Evolutionary conservation across 2,888 invertebrate species (phyloP).

Genomic region (Meliscaeva auricollis): DNA sequence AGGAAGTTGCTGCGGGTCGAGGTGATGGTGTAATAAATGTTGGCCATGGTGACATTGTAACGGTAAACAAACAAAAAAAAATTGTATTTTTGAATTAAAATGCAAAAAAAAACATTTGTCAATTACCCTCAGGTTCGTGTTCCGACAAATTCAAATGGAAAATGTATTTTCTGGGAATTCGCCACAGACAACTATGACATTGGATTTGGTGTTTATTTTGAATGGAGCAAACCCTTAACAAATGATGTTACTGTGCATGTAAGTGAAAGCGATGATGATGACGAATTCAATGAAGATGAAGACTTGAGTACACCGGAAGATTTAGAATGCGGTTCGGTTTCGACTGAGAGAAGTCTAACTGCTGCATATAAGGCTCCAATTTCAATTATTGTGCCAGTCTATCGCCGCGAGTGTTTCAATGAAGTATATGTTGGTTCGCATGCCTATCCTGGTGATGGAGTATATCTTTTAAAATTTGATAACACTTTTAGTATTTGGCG

Average conservation of each 20-base stretch:
- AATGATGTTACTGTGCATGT: conserved; percentile 95
- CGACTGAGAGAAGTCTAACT: conserved; percentile 79
- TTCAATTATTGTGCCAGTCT: conserved; percentile 96
- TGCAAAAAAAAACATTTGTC: background rate
- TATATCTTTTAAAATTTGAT: conserved; percentile 99
- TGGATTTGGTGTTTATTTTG: conserved; percentile 98
- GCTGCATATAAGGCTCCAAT: conserved; percentile 78
- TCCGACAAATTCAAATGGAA: conserved; percentile 97
- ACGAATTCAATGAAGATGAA: conserved; percentile 85
- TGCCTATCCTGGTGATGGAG: conserved; percentile 97
- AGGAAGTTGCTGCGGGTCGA: conserved; percentile 90
- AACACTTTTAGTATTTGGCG: conserved; percentile 99
- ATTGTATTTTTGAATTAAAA: background rate
- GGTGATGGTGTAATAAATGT: conserved; percentile 96
- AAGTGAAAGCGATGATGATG: conserved; percentile 94
- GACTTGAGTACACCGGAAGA: conserved; percentile 85
- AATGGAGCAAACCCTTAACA: conserved; percentile 96
- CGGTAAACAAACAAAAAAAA: conserved; percentile 86
- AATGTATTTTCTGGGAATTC: conserved; percentile 99
- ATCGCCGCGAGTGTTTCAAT: conserved; percentile 97
- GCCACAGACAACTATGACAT: conserved; percentile 99
- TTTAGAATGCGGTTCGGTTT: conserved; percentile 86
- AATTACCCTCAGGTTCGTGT: conserved; percentile 88
- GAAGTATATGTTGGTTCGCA: conserved; percentile 99
- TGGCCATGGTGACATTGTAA: conserved; percentile 98